Evolutionary conservation across 2,888 invertebrate genomes (phyloP), one percentile per base, ranked within the genome.

Genomic region (Acanthococcus lagerstroemiae): DNA sequence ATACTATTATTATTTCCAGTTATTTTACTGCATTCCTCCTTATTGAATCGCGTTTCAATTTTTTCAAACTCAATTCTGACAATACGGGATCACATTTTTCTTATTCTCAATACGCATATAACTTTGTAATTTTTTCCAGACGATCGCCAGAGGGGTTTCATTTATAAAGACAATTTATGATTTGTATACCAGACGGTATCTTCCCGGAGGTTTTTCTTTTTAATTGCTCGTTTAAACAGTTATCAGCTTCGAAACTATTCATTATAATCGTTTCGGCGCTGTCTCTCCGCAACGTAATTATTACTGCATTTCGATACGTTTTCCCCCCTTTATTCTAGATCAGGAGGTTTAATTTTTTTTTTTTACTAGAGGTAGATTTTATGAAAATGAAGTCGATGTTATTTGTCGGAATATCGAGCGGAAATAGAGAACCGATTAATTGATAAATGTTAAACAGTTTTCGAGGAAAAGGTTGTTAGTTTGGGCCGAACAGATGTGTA

Each of bases 161-260:
- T 61, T 52, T 61, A 50, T 52, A 30, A 61, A 52, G 26, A 61
- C 61, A 61, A 61, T 61, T 61, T 61, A 61, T 61, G 61, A 61
- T 61, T 61, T 30, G 52, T 61, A 61, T 50, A 52, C 50, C 61
- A 61, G 61, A 61, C 54, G 50, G 22, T 50, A 52, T 61, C 61
- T 61, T 50, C 52, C 50, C 52, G 30, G 50, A 50, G 50, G 50
- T 61, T 61, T 61, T 26, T 37, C 22, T 37, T 61, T 61, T 61
- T 61, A 61, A 61, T 61, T 61, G 61, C 61, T 50, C 52, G 61
- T 61, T 61, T 61, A 61, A 61, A 61, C 19, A 61, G 52, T 61
- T 52, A 61, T 61, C 52, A 52, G 50, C 30, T 54, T 61, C 37
- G 27, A 50, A 61, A 61, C 61, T 50, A 61, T 61, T 52, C 61